Evolutionary conservation across 1,140 invertebrate species (phyloP), one percentile per base, ranked within the genome.

Genomic region (Scaptodrosophila lebanonensis): DNA sequence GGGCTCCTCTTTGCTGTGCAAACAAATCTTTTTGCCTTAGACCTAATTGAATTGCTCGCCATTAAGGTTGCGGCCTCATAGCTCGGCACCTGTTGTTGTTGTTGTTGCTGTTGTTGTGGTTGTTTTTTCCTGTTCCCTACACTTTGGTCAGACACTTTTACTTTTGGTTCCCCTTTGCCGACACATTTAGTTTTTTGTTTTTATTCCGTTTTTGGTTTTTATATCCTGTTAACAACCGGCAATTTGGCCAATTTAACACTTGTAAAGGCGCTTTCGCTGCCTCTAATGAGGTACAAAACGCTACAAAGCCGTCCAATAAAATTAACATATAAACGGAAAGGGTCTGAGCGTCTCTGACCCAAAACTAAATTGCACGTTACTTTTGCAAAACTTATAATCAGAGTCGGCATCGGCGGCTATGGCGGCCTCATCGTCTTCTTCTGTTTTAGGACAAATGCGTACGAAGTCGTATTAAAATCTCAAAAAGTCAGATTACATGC

Each of bases 251-350:
- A 83, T 82, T 82, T 82, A 82, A 82, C 75, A 82, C 75, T 82
- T 82, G 75, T 82, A 82, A 82, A 82, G 62, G 75, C 75, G 75
- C 75, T 82, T 82, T 82, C 75, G 75, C 75, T 66, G 75, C 61
- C n/a, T 82, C 75, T 82, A 82, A 82, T 82, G 75, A 82, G 75
- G 76, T 83, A 83, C 75, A 82, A 82, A 82, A 82, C 69, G 75
- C 53, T 75, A 57, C 38, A 69, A 56, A 56, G 52, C 51, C 61
- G 36, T 57, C 40, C 7, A 13, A 50, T 15, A 48, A 63, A 82
- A 82, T 75, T 83, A 82, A 82, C 69, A 82, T 82, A 75, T 70
- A 82, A 82, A 75, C 71, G 51, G 9, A 17, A 8, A 17, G 42
- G 45, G 35, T 42, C 25, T 42, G 60, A 57, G 61, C 64, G 60